Base-by-base conservation (phyloP, 37 sponge, comb jelly and placozoan species). In the Dysidea cf. avara region DNA sequence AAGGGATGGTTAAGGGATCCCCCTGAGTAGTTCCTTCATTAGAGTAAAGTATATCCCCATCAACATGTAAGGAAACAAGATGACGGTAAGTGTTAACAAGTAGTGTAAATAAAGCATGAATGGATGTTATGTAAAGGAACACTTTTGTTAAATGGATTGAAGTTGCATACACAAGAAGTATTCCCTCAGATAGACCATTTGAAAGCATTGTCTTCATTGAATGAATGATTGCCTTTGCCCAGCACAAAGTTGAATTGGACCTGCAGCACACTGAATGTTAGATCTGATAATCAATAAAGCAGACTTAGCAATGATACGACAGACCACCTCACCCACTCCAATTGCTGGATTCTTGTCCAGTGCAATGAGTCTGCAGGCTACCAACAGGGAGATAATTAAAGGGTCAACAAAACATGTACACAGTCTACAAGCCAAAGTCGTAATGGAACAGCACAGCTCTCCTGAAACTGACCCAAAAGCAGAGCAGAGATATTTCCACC, bases 301-400 rank as follows among this genome's bases (percentile, higher is more conserved):
- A n/a, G 87, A 72, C 43, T 57, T 74, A 14, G 72, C 81, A 35
- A 86, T 81, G 33, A 86, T 75, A n/a, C 81, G 35, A 7, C 81
- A n/a, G 31, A 32, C 46, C 2, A 72, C 69, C 56, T 86, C 87
- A 18, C 87, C 81, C 18, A 86, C 49, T 9, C 68, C 87, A 43
- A 86, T 86, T 18, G 81, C 81, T 33, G 81, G 87, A 38, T 28
- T 37, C 55, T 81, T 86, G 77, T 86, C 66, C 46, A 81, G 52
- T 21, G 87, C 75, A 28, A 86, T 75, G 29, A 81, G 65, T 16
- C 77, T 48, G 35, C 81, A 75, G 20, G 87, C 69, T 17, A 63
- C 39, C 33, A 81, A 52, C 3, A 74, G 77, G 14, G 62, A 17
- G 18, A 77, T 39, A 39, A 53, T 16, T 2, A 26, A 7, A 34